Percentiles rank a stretch among this genome's conserved stretches.
Conservation (phyloP, 1,140 invertebrate species). For the Psix sp. region DNA sequence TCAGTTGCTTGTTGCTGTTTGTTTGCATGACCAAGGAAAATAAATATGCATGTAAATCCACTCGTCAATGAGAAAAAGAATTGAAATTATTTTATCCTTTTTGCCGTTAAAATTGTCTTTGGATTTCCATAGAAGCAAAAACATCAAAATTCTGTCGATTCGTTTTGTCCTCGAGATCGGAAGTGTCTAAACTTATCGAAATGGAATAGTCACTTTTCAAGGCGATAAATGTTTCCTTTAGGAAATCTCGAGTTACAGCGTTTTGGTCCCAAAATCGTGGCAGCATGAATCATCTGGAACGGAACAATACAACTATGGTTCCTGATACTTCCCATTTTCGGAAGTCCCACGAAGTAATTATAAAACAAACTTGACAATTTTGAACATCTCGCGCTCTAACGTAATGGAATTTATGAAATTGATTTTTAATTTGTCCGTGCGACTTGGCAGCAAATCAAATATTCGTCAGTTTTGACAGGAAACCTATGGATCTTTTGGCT, state of each 20-base stretch:
- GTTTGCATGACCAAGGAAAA: slow-evolving; percentile 4
- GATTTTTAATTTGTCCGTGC: not conserved
- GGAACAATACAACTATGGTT: slow-evolving; percentile 7
- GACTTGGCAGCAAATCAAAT: slow-evolving; percentile 34
- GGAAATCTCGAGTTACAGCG: slow-evolving; percentile 39
- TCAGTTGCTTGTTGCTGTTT: slow-evolving; percentile 1
- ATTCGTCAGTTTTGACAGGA: slow-evolving; percentile 24
- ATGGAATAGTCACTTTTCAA: too few species aligned
- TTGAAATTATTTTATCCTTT: too few species aligned
- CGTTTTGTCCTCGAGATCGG: not conserved
- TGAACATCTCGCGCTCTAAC: not conserved
- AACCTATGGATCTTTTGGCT: slow-evolving; percentile 22
- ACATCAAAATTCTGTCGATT: too few species aligned
- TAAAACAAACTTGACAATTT: not conserved
- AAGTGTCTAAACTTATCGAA: too few species aligned
- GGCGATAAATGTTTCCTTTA: slow-evolving; percentile 19
- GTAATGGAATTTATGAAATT: too few species aligned
- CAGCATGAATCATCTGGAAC: slow-evolving; percentile 26
- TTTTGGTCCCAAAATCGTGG: slow-evolving; percentile 20
- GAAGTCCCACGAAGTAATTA: not conserved
- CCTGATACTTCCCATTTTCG: slow-evolving; percentile 10
- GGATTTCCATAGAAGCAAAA: too few species aligned
- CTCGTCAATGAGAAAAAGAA: too few species aligned
- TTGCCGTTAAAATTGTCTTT: too few species aligned
- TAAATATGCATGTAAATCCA: too few species aligned